Base-by-base conservation (phyloP, 2,797 vertebrate species). In the Lithobates pipiens region DNA sequence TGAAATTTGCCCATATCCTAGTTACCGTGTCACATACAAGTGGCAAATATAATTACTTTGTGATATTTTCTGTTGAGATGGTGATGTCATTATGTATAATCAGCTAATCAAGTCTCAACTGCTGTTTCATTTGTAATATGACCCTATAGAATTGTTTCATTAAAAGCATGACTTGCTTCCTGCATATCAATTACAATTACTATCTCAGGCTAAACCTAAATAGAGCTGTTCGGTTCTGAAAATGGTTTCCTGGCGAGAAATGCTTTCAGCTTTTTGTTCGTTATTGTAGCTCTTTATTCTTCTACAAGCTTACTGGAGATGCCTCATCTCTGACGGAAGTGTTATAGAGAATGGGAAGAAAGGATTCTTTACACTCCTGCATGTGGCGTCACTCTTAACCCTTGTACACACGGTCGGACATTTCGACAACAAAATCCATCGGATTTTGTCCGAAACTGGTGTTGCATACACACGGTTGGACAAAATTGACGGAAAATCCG, bases 31-130 rank as follows among this genome's bases (percentile, higher is more conserved):
- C 76, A 87, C 80, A 79, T 79, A 79, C 80, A 87, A 87, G 81
- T 87, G 76, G 70, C 61, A 83, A 75, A 87, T 83, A 83, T 87
- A 87, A 83, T 83, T 87, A 77, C 68, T 79, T 74, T 39, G 76
- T 65, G 74, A 79, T 79, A 83, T 83, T 83, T 87, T 75, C 79
- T 82, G 69, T 86, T 65, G 44, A 81, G 79, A 42, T 57, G 80
- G 74, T 83, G 57, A 79, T 87, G 86, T 90, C 88, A 89, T 93
- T 93, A 91, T 89, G 80, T 34, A 61, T 86, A 89, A 90, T 92
- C 92, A 93, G 88, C 78, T 91, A 89, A 91, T 91, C 77, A 89
- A 83, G 77, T 76, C 88, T 91, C 84, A 86, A 67, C 5, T 85
- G 79, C 29, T 80, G 13, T 77, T 86, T 88, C 88, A 29, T 75